A percentile compares a stretch with the other conserved stretches of the same genome.
Evolutionary conservation across 2,888 invertebrate species (phyloP).

Genomic region (Amiota communis): DNA sequence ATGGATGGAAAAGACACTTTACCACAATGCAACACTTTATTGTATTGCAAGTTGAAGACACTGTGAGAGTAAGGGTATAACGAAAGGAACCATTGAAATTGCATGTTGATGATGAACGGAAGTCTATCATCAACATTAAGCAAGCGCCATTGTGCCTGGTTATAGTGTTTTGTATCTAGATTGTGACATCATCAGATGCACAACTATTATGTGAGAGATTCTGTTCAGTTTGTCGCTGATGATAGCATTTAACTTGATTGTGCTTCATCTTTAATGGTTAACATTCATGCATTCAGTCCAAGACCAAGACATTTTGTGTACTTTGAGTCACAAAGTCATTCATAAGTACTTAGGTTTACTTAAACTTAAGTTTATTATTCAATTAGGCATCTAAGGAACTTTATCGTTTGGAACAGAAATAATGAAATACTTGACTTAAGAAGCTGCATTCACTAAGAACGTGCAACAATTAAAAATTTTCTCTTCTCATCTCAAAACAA

Average conservation of each 20-base stretch:
- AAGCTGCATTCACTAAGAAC: not conserved
- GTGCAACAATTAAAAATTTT: slow-evolving; percentile 26
- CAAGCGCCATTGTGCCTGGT: too few relatives aligned
- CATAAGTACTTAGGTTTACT: not conserved
- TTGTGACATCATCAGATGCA: not conserved
- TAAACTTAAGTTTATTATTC: slow-evolving; percentile 23
- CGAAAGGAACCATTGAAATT: slow-evolving; percentile 30
- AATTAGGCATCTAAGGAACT: slow-evolving; percentile 10
- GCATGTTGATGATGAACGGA: slow-evolving; percentile 55
- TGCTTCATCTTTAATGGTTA: not conserved
- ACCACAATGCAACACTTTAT: too few relatives aligned
- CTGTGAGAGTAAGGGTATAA: too few relatives aligned
- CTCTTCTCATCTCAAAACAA: not conserved
- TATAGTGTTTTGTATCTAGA: slow-evolving; percentile 34
- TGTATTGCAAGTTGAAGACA: too few relatives aligned
- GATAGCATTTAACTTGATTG: not conserved
- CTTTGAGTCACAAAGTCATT: not conserved
- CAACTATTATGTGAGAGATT: too few relatives aligned
- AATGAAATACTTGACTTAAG: not conserved
- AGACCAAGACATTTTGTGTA: not conserved
- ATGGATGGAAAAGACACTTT: too few relatives aligned
- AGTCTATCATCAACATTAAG: too few relatives aligned
- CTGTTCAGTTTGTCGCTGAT: too few relatives aligned
- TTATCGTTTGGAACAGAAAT: not conserved
- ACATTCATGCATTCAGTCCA: not conserved